A percentile compares a stretch with the other conserved stretches of the same genome.
phyloP scores from a whole-genome alignment of 2,113 vertebrate genomes.

The Dendropsophus ebraccatus region DNA sequence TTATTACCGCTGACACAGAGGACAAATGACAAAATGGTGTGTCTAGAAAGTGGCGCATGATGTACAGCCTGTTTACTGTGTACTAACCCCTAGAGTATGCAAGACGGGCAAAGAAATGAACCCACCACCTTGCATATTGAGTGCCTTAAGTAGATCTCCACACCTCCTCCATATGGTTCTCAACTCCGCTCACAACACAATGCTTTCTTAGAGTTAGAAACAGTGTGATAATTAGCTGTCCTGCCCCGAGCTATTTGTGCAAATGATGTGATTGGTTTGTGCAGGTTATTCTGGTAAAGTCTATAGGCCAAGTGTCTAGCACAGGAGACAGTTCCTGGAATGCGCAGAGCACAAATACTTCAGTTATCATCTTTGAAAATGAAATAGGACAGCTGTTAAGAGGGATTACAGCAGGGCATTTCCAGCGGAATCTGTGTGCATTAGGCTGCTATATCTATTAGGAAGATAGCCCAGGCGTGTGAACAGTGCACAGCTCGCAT shows the following conservation, averaged over 20 bases:
- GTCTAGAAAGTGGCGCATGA: conserved; percentile 26
- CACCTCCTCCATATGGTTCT: conserved; percentile 46
- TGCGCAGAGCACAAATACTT: conserved; percentile 56
- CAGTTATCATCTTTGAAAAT: conserved; percentile 55
- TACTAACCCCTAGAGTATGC: conserved; percentile 11
- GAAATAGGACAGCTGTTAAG: conserved; percentile 57
- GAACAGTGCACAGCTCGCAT: neutral
- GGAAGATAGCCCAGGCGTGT: neutral
- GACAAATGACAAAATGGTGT: conserved; percentile 42
- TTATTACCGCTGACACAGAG: conserved; percentile 47
- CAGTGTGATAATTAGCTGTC: conserved; percentile 51
- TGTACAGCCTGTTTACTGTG: conserved; percentile 29
- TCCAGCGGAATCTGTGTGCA: conserved; percentile 37
- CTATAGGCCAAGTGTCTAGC: conserved; percentile 51
- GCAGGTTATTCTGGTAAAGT: conserved; percentile 43
- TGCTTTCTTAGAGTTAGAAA: neutral
- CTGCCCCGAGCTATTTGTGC: neutral
- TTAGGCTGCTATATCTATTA: conserved; percentile 55
- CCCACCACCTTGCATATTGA: conserved; percentile 14
- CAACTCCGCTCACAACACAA: neutral
- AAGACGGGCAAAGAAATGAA: conserved; percentile 20
- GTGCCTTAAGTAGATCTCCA: conserved; percentile 20
- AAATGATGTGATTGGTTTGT: conserved; percentile 22
- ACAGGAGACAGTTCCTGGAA: conserved; percentile 56
- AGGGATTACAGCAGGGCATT: conserved; percentile 52